Conservation (phyloP, 2,113 vertebrate species). For the Thunnus maccoyii region DNA sequence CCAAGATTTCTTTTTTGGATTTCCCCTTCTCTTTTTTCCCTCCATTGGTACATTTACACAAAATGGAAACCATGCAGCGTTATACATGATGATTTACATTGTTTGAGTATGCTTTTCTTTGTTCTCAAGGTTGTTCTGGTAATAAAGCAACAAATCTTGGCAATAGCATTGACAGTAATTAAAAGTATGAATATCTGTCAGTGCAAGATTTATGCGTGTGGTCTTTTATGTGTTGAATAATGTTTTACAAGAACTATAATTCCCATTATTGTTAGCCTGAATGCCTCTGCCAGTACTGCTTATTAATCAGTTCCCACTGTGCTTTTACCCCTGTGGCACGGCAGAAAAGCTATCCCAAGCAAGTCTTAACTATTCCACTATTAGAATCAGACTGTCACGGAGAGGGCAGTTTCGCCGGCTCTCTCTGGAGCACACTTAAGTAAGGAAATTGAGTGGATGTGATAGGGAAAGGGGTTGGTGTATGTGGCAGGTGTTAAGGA, state of each 20-base stretch:
- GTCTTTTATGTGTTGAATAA: constrained; percentile 39
- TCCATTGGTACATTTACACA: background rate
- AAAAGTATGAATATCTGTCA: constrained; percentile 25
- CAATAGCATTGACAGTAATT: constrained; percentile 12
- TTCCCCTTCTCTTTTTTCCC: background rate
- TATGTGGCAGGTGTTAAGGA: constrained; percentile 30
- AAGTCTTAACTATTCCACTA: background rate
- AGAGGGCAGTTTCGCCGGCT: background rate
- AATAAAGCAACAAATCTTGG: constrained; percentile 40
- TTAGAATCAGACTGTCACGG: background rate
- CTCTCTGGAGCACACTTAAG: constrained; percentile 8
- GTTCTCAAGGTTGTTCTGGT: constrained; percentile 20
- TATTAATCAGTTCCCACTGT: constrained; percentile 33
- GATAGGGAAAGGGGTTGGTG: background rate
- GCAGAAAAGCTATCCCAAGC: background rate
- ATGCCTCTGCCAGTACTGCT: constrained; percentile 8
- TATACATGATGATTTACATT: constrained; percentile 15
- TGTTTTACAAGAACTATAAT: constrained; percentile 40
- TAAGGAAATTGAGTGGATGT: constrained; percentile 10
- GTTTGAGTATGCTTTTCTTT: background rate
- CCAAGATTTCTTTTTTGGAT: background rate
- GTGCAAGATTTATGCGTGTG: constrained; percentile 20
- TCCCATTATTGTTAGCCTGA: constrained; percentile 2
- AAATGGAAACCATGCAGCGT: constrained; percentile 8
- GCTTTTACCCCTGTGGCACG: background rate